phyloP scores from a whole-genome alignment of 1,140 invertebrate genomes.

The Potamilus streckersoni region DNA sequence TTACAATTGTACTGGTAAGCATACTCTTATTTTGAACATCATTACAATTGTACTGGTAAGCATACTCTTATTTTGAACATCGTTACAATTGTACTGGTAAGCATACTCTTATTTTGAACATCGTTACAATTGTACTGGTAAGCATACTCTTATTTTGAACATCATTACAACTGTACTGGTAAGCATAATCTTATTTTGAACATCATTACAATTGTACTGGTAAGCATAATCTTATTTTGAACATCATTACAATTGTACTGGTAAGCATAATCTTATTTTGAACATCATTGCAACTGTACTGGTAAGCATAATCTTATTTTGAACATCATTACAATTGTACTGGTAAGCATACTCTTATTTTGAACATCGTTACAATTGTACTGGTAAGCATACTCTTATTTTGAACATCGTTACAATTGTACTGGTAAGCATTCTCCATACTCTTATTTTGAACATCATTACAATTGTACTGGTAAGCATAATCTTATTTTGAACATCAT shows the following conservation, averaged over 20 bases:
- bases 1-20: slow-evolving; percentile 39
- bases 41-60: slow-evolving; percentile 38
- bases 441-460: slow-evolving; percentile 41
- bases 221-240: too few relatives aligned
- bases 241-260: slow-evolving; percentile 38
- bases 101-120: slow-evolving; percentile 41
- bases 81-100: slow-evolving; percentile 38
- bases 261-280: too few relatives aligned
- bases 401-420: slow-evolving; percentile 41
- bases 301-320: too few relatives aligned
- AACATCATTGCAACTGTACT: slow-evolving; percentile 39
- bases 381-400: too few relatives aligned
- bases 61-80: slow-evolving; percentile 44
- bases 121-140: slow-evolving; percentile 40
- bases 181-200: too few relatives aligned
- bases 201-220: slow-evolving; percentile 36
- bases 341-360: too few relatives aligned
- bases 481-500: slow-evolving; percentile 43
- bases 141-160: too few relatives aligned
- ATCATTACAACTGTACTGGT: slow-evolving; percentile 38
- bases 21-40: slow-evolving; percentile 44
- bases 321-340: slow-evolving; percentile 38
- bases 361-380: slow-evolving; percentile 41
- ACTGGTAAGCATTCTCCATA: too few relatives aligned
- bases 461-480: slow-evolving; percentile 40